Evolutionary conservation across 2,797 vertebrate species (phyloP).

Genomic region (Euthynnus affinis): DNA sequence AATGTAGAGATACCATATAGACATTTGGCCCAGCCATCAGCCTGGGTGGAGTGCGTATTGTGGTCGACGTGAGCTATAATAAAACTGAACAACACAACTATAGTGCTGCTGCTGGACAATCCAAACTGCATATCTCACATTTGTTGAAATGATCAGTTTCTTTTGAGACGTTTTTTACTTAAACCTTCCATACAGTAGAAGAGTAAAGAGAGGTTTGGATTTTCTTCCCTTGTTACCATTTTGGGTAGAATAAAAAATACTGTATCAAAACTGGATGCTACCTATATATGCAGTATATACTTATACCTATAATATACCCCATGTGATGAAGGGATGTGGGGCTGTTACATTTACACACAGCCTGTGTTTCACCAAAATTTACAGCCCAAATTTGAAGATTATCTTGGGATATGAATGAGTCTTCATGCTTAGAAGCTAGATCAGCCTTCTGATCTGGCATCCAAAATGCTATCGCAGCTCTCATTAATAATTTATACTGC

Average conservation of each 20-base stretch:
- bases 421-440: conserved; percentile 36
- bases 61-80: conserved; percentile 30
- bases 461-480: conserved; percentile 15
- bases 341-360: no score
- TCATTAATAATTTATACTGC: conserved; percentile 65
- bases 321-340: neutral
- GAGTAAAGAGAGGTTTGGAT: neutral
- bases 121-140: neutral
- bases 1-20: conserved; percentile 14
- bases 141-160: neutral
- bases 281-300: no score
- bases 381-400: neutral
- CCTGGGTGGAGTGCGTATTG: conserved; percentile 32
- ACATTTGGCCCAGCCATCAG: neutral
- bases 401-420: conserved; percentile 29
- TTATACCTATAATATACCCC: neutral
- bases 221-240: neutral
- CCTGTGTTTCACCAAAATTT: neutral
- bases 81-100: conserved; percentile 21
- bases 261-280: no score
- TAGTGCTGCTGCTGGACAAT: neutral
- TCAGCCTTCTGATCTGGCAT: conserved; percentile 35
- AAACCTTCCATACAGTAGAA: neutral
- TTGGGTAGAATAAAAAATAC: neutral
- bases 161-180: neutral